phyloP scores from a whole-genome alignment of 2,888 invertebrate species.

The Mythimna albipuncta region DNA sequence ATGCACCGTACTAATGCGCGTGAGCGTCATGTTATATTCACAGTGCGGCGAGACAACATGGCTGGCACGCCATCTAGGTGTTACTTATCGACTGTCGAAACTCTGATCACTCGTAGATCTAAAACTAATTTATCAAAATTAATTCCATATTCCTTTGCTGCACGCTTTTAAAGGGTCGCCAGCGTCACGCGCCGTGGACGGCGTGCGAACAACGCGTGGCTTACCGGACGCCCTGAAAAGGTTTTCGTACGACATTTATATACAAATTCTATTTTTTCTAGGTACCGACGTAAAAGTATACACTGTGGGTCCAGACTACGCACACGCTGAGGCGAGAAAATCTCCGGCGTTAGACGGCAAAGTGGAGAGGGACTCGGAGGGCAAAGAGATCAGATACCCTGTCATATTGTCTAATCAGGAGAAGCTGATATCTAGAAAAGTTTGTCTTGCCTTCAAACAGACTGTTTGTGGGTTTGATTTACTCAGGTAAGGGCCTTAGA shows the following conservation, averaged over 20 bases:
- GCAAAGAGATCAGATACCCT: slow-evolving; percentile 99
- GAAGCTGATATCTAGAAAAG: slow-evolving; percentile 99
- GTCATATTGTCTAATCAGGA: slow-evolving; percentile 99
- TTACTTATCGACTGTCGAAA: slow-evolving; percentile 18
- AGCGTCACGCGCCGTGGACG: slow-evolving; percentile 40
- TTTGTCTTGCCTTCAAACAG: slow-evolving; percentile 98
- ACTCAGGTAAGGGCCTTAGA: slow-evolving; percentile 91
- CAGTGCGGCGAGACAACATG: slow-evolving; percentile 33
- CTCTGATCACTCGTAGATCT: slow-evolving; percentile 17
- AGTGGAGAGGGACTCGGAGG: slow-evolving; percentile 99
- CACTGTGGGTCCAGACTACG: slow-evolving; percentile 99
- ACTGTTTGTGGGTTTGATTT: slow-evolving; percentile 99
- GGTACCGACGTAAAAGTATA: slow-evolving; percentile 96
- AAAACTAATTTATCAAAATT: slow-evolving; percentile 2
- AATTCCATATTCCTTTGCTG: slow-evolving; percentile 24
- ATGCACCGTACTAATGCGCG: slow-evolving; percentile 42
- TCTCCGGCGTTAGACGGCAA: slow-evolving; percentile 99
- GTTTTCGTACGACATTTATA: slow-evolving; percentile 24
- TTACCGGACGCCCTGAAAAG: slow-evolving; percentile 38
- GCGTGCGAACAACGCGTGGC: slow-evolving; percentile 51
- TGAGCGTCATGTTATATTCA: slow-evolving; percentile 16
- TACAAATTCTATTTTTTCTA: slow-evolving; percentile 71
- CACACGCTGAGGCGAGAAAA: slow-evolving; percentile 99
- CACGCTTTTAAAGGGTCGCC: slow-evolving; percentile 26
- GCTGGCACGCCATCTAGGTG: slow-evolving; percentile 16